Percentiles rank a stretch among this genome's conserved stretches.
phyloP scores from a whole-genome alignment of 2,797 vertebrate genomes.

The Sarcoramphus papa region DNA sequence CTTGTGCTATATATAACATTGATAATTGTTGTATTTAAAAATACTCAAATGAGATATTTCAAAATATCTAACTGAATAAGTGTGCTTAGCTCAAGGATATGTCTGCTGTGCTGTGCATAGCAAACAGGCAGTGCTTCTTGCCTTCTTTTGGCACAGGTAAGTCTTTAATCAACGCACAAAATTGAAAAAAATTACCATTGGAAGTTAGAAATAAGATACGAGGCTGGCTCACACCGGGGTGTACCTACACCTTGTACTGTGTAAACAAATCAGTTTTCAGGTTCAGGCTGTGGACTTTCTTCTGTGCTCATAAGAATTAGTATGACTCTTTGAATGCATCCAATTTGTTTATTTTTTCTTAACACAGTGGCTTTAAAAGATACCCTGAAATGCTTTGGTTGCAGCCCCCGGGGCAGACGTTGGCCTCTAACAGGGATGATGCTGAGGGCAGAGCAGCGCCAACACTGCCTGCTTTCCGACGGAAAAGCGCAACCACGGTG shows the following conservation, averaged over 20 bases:
- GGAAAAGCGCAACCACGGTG: background rate
- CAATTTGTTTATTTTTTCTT: background rate
- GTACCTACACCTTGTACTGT: background rate
- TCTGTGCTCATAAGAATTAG: accelerated
- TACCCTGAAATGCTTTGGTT: accelerated
- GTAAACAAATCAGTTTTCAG: background rate
- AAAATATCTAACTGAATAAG: background rate
- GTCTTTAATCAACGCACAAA: background rate
- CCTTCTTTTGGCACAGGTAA: background rate
- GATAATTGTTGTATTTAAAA: background rate
- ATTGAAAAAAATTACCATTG: background rate
- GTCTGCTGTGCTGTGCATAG: background rate
- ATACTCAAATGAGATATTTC: background rate
- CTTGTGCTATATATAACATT: background rate
- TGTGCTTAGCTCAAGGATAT: background rate
- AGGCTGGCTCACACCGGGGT: background rate
- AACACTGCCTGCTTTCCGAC: accelerated
- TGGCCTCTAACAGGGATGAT: accelerated
- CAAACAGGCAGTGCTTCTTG: background rate
- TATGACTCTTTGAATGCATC: accelerated
- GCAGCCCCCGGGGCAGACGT: background rate
- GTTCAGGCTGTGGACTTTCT: background rate
- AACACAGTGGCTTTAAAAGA: accelerated
- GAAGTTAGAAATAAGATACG: background rate
- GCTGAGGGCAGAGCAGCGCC: background rate